Evolutionary conservation across 2,113 vertebrate species (phyloP).

Genomic region (Phylloscopus trochilus): DNA sequence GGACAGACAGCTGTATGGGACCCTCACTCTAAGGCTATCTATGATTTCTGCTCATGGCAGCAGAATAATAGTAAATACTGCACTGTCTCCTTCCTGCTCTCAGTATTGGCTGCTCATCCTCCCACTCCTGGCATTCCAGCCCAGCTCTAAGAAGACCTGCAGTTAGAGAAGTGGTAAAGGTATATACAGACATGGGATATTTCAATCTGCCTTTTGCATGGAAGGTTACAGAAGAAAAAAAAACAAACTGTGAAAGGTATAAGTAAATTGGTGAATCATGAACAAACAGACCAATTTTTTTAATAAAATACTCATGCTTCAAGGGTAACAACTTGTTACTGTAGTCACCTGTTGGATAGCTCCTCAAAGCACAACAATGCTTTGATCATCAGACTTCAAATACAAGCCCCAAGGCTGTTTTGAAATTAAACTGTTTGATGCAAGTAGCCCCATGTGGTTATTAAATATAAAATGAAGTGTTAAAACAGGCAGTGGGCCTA

Average conservation of each 20-base stretch:
- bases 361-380: not conserved
- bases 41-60: not conserved
- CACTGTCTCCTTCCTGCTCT: not conserved
- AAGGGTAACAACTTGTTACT: not conserved
- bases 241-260: not conserved
- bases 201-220: not conserved
- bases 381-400: slow-evolving; percentile 13
- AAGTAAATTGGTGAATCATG: not conserved
- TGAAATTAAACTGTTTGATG: not conserved
- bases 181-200: not conserved
- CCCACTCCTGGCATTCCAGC: not conserved
- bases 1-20: not conserved
- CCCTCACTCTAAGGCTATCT: too few relatives aligned
- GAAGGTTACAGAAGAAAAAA: not conserved
- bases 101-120: not conserved
- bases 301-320: not conserved
- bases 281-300: not conserved
- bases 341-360: not conserved
- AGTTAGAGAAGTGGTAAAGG: not conserved
- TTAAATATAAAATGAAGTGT: not conserved
- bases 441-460: not conserved
- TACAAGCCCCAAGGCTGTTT: not conserved
- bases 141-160: not conserved
- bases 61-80: not conserved
- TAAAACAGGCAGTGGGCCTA: not conserved